Conservation (phyloP, 2,888 invertebrate species). For the Microplitis manilae region DNA sequence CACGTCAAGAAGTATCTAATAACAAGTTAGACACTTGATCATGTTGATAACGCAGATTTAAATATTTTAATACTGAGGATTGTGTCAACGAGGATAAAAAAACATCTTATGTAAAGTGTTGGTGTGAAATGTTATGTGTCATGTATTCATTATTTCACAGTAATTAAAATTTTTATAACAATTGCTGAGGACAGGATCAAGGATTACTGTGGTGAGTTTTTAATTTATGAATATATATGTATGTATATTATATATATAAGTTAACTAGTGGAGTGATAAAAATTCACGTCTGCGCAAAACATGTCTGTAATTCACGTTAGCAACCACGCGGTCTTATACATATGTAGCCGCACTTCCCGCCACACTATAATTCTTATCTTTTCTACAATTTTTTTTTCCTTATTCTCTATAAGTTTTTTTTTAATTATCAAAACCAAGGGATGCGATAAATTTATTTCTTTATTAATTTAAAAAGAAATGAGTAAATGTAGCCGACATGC, state of each 20-base stretch:
- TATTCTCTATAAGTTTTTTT: not conserved
- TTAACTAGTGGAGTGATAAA: slow-evolving; percentile 17
- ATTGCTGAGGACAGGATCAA: slow-evolving; percentile 21
- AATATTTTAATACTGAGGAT: not conserved
- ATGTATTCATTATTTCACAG: not conserved
- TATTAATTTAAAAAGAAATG: not conserved
- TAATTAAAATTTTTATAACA: too few species aligned
- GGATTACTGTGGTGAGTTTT: slow-evolving; percentile 30
- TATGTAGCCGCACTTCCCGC: slow-evolving; percentile 7
- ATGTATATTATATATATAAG: slow-evolving; percentile 5
- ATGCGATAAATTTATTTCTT: slow-evolving; percentile 2
- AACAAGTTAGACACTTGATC: not conserved
- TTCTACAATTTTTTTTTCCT: not conserved
- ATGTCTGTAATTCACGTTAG: not conserved
- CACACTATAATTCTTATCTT: slow-evolving; percentile 1
- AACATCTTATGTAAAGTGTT: not conserved
- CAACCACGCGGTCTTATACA: slow-evolving; percentile 12
- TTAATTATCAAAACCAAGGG: slow-evolving; percentile 8
- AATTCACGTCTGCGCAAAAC: slow-evolving; percentile 6
- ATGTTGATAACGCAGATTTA: not conserved
- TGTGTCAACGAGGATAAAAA: slow-evolving; percentile 7
- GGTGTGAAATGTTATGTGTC: not conserved
- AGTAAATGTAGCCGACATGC: too few species aligned
- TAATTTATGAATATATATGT: not conserved
- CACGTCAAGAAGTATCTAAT: not conserved